A percentile compares a stretch with the other conserved stretches of the same genome.
Evolutionary conservation across 2,113 vertebrate species (phyloP).

Genomic region (Hepsetus odoe): DNA sequence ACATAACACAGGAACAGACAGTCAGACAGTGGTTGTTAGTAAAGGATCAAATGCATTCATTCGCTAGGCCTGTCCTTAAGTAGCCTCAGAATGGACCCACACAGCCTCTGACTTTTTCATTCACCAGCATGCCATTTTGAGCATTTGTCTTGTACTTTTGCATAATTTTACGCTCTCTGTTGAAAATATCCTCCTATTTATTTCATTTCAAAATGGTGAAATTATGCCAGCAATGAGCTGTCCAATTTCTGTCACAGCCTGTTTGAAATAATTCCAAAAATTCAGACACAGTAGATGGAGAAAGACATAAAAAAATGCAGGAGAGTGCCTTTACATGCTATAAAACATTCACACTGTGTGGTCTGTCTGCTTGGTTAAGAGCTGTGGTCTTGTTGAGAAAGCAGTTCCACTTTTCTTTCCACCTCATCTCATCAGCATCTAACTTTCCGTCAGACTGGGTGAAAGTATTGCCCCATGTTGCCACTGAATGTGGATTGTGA

Average conservation of each 20-base stretch:
- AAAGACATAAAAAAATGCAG: constrained; percentile 34
- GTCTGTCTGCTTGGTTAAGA: constrained; percentile 52
- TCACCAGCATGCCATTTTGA: background rate
- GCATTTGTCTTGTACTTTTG: background rate
- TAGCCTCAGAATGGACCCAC: background rate
- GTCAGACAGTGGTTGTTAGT: background rate
- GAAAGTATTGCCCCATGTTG: constrained; percentile 33
- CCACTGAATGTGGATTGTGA: constrained; percentile 36
- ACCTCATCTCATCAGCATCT: constrained; percentile 39
- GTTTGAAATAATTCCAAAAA: constrained; percentile 1
- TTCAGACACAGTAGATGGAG: constrained; percentile 6
- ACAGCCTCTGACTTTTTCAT: background rate
- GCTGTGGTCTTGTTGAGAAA: constrained; percentile 48
- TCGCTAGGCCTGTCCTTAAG: background rate
- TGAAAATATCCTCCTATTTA: background rate
- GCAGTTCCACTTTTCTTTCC: constrained; percentile 43
- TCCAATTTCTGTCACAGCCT: background rate
- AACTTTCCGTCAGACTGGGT: constrained; percentile 36
- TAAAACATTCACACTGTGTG: constrained; percentile 51
- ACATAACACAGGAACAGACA: background rate
- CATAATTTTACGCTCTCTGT: background rate
- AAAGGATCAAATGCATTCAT: background rate
- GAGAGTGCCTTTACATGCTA: constrained; percentile 10
- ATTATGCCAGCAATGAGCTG: background rate
- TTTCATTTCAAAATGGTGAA: background rate